phyloP scores from a whole-genome alignment of 2,797 vertebrate species.

The Alca torda region DNA sequence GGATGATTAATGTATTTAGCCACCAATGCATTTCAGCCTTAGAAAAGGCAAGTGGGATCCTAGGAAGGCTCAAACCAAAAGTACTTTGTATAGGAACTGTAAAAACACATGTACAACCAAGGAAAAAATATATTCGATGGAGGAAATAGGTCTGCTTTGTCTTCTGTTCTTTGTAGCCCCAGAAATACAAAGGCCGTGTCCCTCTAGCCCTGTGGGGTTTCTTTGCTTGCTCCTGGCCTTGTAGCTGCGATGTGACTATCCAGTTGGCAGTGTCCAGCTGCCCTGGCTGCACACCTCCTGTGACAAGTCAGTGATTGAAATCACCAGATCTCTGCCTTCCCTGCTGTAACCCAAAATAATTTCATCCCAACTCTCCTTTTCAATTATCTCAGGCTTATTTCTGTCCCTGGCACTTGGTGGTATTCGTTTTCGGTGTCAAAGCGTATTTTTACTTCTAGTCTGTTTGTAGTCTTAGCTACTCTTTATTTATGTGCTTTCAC shows the following conservation, averaged over 20 bases:
- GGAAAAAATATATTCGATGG: not conserved
- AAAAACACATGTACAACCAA: not conserved
- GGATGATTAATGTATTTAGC: not conserved
- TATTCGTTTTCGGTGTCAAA: slow-evolving; percentile 14
- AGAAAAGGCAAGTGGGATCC: not conserved
- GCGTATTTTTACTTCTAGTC: not conserved
- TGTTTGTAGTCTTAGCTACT: slow-evolving; percentile 40
- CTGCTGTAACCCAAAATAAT: slow-evolving; percentile 37
- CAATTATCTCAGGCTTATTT: slow-evolving; percentile 55
- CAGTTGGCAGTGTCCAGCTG: slow-evolving; percentile 20
- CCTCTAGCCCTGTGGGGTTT: not conserved
- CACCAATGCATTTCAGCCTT: not conserved
- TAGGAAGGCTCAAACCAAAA: not conserved
- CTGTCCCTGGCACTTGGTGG: slow-evolving; percentile 32
- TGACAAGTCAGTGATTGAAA: slow-evolving; percentile 21
- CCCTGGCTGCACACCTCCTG: slow-evolving; percentile 16
- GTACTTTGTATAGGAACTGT: not conserved
- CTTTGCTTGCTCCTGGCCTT: not conserved
- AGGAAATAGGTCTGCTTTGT: not conserved
- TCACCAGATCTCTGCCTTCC: slow-evolving; percentile 31
- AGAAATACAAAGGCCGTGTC: not conserved
- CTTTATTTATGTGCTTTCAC: slow-evolving; percentile 44
- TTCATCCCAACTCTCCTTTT: slow-evolving; percentile 33
- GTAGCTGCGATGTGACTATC: not conserved
- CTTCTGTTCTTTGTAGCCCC: not conserved